Conservation (phyloP, 2,113 vertebrate genomes). For the Oostethus manadensis region DNA sequence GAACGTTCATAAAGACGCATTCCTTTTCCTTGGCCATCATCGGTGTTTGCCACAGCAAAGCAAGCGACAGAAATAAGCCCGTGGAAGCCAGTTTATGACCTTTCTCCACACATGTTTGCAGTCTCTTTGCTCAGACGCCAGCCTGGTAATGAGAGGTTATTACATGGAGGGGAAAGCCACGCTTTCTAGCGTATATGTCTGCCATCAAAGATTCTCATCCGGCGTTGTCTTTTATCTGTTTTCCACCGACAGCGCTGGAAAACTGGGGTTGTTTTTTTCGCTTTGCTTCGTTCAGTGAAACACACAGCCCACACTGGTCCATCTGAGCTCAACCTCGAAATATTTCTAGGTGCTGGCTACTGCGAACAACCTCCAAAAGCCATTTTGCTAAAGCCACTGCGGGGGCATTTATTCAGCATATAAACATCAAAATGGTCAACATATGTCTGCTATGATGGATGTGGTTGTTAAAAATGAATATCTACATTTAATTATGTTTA, state of each 20-base stretch:
- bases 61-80: slow-evolving; percentile 45
- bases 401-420: too few species aligned
- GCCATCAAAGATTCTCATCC: slow-evolving; percentile 21
- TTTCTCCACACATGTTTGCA: slow-evolving; percentile 56
- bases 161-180: slow-evolving; percentile 38
- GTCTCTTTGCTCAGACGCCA: slow-evolving; percentile 53
- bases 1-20: not conserved
- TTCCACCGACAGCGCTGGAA: slow-evolving; percentile 49
- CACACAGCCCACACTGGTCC: slow-evolving; percentile 32
- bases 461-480: too few species aligned
- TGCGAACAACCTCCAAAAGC: slow-evolving; percentile 4
- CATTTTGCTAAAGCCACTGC: not conserved
- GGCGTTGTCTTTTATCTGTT: slow-evolving; percentile 19
- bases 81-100: slow-evolving; percentile 46
- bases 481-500: not conserved
- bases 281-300: slow-evolving; percentile 23
- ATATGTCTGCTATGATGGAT: too few species aligned
- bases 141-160: slow-evolving; percentile 59
- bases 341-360: slow-evolving; percentile 35
- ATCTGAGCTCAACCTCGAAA: slow-evolving; percentile 43
- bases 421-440: too few species aligned
- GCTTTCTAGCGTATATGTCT: slow-evolving; percentile 18
- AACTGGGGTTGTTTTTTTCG: slow-evolving; percentile 44
- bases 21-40: slow-evolving; percentile 20
- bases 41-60: slow-evolving; percentile 54